Percentiles rank a stretch among this genome's conserved stretches.
Conservation (phyloP, 2,113 vertebrate genomes). For the Lycaon pictus region DNA sequence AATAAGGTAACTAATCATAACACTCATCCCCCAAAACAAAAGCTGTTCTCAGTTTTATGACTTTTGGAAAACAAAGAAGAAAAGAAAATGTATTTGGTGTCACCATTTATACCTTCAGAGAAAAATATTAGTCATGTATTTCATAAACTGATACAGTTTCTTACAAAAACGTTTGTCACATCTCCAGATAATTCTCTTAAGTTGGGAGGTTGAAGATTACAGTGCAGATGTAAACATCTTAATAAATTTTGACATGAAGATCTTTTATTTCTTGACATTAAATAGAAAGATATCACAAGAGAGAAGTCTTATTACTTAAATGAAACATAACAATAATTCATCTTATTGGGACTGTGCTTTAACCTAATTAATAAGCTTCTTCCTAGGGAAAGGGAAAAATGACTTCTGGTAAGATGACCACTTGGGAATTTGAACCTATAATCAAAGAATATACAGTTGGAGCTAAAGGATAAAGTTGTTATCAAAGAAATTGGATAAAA, state of each 20-base stretch:
- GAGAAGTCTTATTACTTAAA: not conserved
- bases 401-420: not conserved
- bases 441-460: not conserved
- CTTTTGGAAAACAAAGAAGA: not conserved
- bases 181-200: not conserved
- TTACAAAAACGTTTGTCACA: not conserved
- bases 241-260: not conserved
- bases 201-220: not conserved
- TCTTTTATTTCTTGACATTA: slow-evolving; percentile 31
- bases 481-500: not conserved
- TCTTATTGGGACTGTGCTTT: not conserved
- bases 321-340: not conserved
- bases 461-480: not conserved
- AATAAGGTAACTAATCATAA: not conserved
- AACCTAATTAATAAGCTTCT: not conserved
- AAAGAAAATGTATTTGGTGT: not conserved
- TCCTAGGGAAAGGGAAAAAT: not conserved
- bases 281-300: slow-evolving; percentile 21
- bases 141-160: slow-evolving; percentile 13
- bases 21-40: not conserved
- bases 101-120: not conserved
- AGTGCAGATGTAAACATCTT: not conserved
- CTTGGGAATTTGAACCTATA: slow-evolving; percentile 4
- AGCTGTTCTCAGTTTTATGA: not conserved
- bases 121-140: not conserved